Evolutionary conservation across 2,797 vertebrate genomes (phyloP), one percentile per base, ranked within the genome.

Genomic region (Anguilla anguilla): DNA sequence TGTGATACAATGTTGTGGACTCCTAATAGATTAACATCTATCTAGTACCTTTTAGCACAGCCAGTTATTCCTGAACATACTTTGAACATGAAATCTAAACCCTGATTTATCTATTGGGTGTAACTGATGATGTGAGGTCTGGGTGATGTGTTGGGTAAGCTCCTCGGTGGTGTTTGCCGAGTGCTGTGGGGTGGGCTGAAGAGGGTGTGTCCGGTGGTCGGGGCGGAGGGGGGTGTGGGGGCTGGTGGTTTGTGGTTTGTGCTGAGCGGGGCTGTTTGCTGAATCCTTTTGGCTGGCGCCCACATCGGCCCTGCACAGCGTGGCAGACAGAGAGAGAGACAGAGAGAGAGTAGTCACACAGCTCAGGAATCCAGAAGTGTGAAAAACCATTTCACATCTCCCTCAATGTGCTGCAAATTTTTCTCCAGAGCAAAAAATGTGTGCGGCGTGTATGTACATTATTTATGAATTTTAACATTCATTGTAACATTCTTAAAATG

Each of bases 261-360:
- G 94, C 94, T 95, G 95, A 95, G 91, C 79, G 1, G 84, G 90
- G 87, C 92, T 87, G 89, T 95, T 94, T 93, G 94, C 92, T 96
- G 94, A 95, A 86, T 93, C 93, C 94, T 94, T 93, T 95, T 95
- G 94, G 94, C 95, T 92, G 92, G n/a, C 90, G 85, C 87, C 89
- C 91, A 90, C 59, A 67, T 86, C 94, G 91, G 93, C 93, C 93
- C 88, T 91, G 87, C 91, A 89, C 91, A 93, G 86, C 91, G 94
- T 92, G 89, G 35, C 95, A 96, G 94, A 89, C 93, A 92, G 94
- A 17, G 94, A 88, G 90, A 90, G 91, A 90, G 31, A 31, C 31
- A 31, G 31, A 6, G 89, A 92, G 84, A 61, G 85, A 51, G 43
- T 39, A 17, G 35, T 43, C 10, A 55, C 17, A 93, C 92, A 17